These are phyloP conservation scores for Diglossa brunneiventris DNA, from an alignment of 2,113 vertebrate species.

Conservation along the genomic window DNA sequence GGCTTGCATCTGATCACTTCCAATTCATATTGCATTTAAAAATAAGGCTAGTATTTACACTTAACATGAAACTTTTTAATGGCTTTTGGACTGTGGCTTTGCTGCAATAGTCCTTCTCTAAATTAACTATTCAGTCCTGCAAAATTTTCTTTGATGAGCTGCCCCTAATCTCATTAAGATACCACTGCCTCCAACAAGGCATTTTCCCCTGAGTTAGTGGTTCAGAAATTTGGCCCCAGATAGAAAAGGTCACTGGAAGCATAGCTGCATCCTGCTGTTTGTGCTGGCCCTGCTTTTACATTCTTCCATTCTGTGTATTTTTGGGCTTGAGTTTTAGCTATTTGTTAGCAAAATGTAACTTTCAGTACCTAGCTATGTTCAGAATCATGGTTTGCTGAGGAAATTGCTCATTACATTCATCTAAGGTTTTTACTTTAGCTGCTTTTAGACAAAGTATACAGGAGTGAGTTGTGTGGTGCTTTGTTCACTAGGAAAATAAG, in stretches of 20 bases:
- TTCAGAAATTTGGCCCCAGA: neutral
- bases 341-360: neutral
- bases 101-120: neutral
- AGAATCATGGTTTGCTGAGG: neutral
- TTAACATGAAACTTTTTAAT: neutral
- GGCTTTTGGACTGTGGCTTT: neutral
- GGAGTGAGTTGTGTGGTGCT: neutral
- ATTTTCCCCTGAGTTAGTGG: neutral
- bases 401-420: neutral
- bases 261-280: constrained; percentile 21
- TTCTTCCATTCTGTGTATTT: neutral
- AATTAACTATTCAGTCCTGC: neutral
- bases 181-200: neutral
- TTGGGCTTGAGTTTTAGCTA: neutral
- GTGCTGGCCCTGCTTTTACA: neutral
- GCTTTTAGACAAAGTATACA: neutral
- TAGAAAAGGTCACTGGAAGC: neutral
- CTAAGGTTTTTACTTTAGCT: neutral
- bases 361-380: neutral
- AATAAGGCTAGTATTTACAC: neutral
- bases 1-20: neutral
- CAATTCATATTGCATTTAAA: neutral
- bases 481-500: neutral
- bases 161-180: neutral
- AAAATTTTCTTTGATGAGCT: neutral